Evolutionary conservation across 2,113 vertebrate species (phyloP), one percentile per base, ranked within the genome.

Genomic region (Lophius piscatorius): DNA sequence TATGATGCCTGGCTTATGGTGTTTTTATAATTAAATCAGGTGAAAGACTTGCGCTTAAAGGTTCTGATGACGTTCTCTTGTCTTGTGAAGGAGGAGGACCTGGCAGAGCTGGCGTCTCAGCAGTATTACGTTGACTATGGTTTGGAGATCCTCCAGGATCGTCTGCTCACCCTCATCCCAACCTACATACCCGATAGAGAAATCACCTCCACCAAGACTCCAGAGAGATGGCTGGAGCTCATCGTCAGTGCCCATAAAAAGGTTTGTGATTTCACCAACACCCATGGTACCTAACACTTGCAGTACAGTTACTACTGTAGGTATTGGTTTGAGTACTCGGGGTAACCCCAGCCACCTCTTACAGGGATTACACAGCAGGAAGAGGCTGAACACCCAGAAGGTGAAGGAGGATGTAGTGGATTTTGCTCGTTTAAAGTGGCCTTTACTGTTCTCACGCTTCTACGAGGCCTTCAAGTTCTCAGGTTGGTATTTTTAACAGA

Each of bases 381-480:
- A 94, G 87, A 93, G 95, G 70, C 26, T 92, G 40, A 93, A 94
- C 8, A 88, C 92, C 0, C 96, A 95, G 88, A 96, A 90, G 71
- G 96, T 98, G 70, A 98, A 96, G 83, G 95, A 98, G 67, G 95
- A 98, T 11, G 95, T 99, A 58, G 97, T 99, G 83, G 96, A 98
- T 74, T 98, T 98, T 60, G 96, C 97, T 63, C 94, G 96, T 36
- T 94, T 96, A 80, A 99, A 99, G 90, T 98, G 97, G 97, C 97
- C 97, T 89, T 91, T 99, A 78, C 92, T 99, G 36, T 99, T 99
- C 87, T 99, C 97, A 9, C 93, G 96, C 38, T 99, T 99, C 87
- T 99, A 99, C 0, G 97, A 99, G 90, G 97, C 96, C 92, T 99
- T 97, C 80, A 99, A 97, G 47, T 97, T 97, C 79, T 98, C 97